Evolutionary conservation across 1,140 invertebrate species (phyloP).

Genomic region (Tetramorium alpestre): DNA sequence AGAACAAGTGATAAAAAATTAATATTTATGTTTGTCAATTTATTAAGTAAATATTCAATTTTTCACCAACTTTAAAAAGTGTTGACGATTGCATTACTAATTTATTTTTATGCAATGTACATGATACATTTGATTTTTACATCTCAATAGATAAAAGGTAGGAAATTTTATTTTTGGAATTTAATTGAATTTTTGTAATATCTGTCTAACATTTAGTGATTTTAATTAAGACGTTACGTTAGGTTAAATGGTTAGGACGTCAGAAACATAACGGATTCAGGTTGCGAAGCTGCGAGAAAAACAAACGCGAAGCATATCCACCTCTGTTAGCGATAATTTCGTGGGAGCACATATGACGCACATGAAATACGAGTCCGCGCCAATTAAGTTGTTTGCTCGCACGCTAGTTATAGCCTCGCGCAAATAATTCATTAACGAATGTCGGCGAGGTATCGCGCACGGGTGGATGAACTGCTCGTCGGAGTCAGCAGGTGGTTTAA

Average conservation of each 20-base stretch:
- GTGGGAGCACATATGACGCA: conserved; percentile 27
- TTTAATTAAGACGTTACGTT: background rate
- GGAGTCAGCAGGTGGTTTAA: conserved; percentile 55
- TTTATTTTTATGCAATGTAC: background rate
- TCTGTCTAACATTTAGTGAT: background rate
- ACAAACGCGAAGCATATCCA: background rate
- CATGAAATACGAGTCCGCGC: conserved; percentile 49
- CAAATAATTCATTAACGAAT: conserved; percentile 62
- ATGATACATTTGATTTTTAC: background rate
- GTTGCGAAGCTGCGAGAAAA: background rate
- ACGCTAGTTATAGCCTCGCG: conserved; percentile 39
- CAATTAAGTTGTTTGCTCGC: conserved; percentile 55
- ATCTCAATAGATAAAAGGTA: background rate
- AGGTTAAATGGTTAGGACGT: background rate
- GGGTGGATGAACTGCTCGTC: conserved; percentile 22
- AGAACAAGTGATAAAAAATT: background rate
- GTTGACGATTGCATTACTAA: background rate
- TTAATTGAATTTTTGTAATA: background rate
- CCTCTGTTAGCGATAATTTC: conserved; percentile 37
- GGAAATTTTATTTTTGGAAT: background rate
- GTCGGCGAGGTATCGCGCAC: background rate
- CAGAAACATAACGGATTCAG: background rate
- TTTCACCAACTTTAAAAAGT: background rate
- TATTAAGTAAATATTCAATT: background rate
- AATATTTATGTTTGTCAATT: background rate